phyloP scores from a whole-genome alignment of 2,888 invertebrate species.

The Epirrhoe alternata region DNA sequence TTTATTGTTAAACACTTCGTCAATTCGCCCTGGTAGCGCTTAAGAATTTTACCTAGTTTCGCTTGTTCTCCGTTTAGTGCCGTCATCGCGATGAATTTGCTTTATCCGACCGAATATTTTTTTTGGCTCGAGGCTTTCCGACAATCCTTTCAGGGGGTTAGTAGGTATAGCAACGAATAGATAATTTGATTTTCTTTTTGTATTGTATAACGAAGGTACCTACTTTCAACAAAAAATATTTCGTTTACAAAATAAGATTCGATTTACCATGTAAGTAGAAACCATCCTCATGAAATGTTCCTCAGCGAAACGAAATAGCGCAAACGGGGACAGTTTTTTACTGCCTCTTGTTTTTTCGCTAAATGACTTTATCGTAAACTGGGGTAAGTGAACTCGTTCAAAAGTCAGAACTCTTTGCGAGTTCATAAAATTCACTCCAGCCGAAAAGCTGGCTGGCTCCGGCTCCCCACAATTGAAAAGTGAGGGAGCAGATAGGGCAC shows the following conservation, averaged over 20 bases:
- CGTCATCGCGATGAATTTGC: slow-evolving; percentile 38
- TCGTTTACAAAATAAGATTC: no score
- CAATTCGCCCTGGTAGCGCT: slow-evolving; percentile 71
- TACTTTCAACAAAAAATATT: no score
- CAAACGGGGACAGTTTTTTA: slow-evolving; percentile 33
- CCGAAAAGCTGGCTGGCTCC: slow-evolving; percentile 66
- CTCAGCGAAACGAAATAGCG: slow-evolving; percentile 23
- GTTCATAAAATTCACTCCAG: slow-evolving; percentile 82
- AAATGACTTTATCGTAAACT: slow-evolving; percentile 36
- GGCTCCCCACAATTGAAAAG: slow-evolving; percentile 83
- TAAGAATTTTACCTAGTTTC: slow-evolving; percentile 71
- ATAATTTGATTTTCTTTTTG: no score
- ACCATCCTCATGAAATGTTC: slow-evolving; percentile 19
- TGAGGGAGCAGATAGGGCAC: slow-evolving; percentile 79
- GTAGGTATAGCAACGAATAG: no score
- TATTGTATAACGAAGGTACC: no score
- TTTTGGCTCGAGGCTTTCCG: slow-evolving; percentile 12
- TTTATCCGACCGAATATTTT: slow-evolving; percentile 16
- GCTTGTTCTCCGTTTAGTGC: slow-evolving; percentile 44
- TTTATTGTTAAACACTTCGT: slow-evolving; percentile 85
- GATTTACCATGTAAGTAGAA: slow-evolving; percentile 3
- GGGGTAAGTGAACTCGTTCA: slow-evolving; percentile 68
- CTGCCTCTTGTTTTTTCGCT: slow-evolving; percentile 35
- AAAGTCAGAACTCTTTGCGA: slow-evolving; percentile 72
- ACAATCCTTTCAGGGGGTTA: not conserved